Percentiles rank a stretch among this genome's conserved stretches.
Evolutionary conservation across 1,140 invertebrate species (phyloP).

Genomic region (Formica exsecta): DNA sequence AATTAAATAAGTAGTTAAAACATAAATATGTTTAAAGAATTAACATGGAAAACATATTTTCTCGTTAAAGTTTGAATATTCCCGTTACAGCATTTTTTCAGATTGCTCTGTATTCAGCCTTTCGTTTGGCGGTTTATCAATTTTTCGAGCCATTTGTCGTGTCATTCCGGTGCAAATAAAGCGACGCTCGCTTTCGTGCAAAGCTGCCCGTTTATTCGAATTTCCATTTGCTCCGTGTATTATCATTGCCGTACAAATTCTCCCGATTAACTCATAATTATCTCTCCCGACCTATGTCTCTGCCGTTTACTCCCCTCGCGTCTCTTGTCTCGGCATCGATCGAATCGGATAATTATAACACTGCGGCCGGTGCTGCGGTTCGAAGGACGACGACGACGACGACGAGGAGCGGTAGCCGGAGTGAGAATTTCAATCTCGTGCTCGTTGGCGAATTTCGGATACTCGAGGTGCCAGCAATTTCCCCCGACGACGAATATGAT

Average conservation of each 20-base stretch:
- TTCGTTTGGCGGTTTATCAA: constrained; percentile 41
- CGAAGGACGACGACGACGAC: constrained; percentile 62
- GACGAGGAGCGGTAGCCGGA: constrained; percentile 48
- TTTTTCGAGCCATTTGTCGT: constrained; percentile 56
- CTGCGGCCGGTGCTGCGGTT: constrained; percentile 69
- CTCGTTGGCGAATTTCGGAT: constrained; percentile 54
- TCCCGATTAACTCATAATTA: constrained; percentile 69
- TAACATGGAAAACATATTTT: background rate
- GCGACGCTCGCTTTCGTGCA: background rate
- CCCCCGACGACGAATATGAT: constrained; percentile 58
- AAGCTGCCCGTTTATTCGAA: constrained; percentile 56
- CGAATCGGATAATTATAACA: constrained; percentile 76
- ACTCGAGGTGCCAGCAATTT: constrained; percentile 64
- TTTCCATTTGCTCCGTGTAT: constrained; percentile 64
- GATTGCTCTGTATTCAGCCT: constrained; percentile 18
- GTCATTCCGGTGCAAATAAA: constrained; percentile 47
- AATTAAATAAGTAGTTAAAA: background rate
- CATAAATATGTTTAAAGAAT: constrained; percentile 18
- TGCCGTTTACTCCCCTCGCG: constrained; percentile 25
- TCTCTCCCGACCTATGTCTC: constrained; percentile 48
- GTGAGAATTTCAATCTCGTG: constrained; percentile 60
- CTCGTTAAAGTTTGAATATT: background rate
- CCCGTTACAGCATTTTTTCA: constrained; percentile 21
- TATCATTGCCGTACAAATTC: constrained; percentile 73
- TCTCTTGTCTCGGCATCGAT: constrained; percentile 69